phyloP scores from a whole-genome alignment of 2,797 vertebrate genomes.

The Hoplostethus atlanticus region DNA sequence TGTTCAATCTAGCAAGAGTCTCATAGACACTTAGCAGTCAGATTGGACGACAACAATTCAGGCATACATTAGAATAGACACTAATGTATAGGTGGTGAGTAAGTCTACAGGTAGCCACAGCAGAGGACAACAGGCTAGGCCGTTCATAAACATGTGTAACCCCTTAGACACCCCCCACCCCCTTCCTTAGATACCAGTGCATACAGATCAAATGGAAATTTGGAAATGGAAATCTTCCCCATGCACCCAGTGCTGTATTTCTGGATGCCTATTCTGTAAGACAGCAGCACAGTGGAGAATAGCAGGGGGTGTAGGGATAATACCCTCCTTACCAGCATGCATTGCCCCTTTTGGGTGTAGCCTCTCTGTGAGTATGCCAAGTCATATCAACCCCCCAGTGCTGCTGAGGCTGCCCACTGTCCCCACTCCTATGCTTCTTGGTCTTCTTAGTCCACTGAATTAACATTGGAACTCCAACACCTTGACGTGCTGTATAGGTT shows the following conservation, averaged over 20 bases:
- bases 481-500: background rate
- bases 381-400: slow-evolving; percentile 3
- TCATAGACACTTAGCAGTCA: no score
- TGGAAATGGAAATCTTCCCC: background rate
- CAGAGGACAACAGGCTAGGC: no score
- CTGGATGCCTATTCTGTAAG: background rate
- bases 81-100: no score
- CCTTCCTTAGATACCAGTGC: no score
- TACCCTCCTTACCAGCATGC: background rate
- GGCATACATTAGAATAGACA: no score
- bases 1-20: no score
- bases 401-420: background rate
- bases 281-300: slow-evolving; percentile 1
- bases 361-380: background rate
- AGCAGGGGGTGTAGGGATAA: background rate
- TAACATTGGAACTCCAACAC: background rate
- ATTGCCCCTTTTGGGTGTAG: background rate
- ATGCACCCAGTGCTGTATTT: background rate
- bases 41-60: no score
- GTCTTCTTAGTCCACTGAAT: background rate
- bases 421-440: background rate
- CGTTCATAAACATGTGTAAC: no score
- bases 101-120: no score
- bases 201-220: no score
- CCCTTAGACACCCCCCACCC: no score